These are phyloP conservation scores for Smittia sp. DNA, from an alignment of 2,888 invertebrate genomes.

Conservation along the genomic window DNA sequence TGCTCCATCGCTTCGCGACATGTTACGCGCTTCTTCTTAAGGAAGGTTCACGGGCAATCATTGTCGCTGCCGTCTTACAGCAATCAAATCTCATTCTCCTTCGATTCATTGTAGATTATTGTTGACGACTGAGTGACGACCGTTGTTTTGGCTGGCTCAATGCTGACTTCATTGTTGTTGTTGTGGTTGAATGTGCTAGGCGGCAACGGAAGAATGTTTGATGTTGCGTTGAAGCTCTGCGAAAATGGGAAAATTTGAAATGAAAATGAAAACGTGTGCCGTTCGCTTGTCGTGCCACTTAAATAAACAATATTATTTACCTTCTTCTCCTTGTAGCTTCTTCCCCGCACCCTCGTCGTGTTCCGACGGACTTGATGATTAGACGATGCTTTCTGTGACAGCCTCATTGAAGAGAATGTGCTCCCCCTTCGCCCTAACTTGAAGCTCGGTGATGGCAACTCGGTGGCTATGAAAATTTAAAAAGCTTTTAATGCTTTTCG, in stretches of 20 bases:
- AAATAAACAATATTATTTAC: slow-evolving; percentile 43
- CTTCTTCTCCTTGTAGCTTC: slow-evolving; percentile 53
- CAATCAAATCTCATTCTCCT: slow-evolving; percentile 30
- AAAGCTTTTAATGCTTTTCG: not conserved
- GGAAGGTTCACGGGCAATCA: too few relatives aligned
- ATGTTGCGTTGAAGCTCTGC: slow-evolving; percentile 6
- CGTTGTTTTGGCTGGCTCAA: slow-evolving; percentile 20
- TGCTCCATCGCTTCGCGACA: too few relatives aligned
- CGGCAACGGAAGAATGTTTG: slow-evolving; percentile 20
- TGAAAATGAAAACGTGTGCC: not conserved
- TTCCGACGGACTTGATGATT: slow-evolving; percentile 60
- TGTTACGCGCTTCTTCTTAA: too few relatives aligned
- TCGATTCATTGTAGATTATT: slow-evolving; percentile 23
- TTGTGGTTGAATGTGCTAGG: slow-evolving; percentile 3
- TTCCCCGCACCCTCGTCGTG: slow-evolving; percentile 56
- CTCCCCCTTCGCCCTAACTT: slow-evolving; percentile 52
- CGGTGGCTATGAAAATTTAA: slow-evolving; percentile 48
- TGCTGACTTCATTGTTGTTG: not conserved
- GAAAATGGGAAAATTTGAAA: not conserved
- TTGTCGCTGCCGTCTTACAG: not conserved
- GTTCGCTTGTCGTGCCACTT: too few relatives aligned
- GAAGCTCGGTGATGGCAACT: slow-evolving; percentile 53
- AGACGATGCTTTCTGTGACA: slow-evolving; percentile 55
- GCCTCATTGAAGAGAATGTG: slow-evolving; percentile 59
- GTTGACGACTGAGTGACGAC: not conserved